Evolutionary conservation across 2,113 vertebrate species (phyloP).

Genomic region (Riparia riparia): DNA sequence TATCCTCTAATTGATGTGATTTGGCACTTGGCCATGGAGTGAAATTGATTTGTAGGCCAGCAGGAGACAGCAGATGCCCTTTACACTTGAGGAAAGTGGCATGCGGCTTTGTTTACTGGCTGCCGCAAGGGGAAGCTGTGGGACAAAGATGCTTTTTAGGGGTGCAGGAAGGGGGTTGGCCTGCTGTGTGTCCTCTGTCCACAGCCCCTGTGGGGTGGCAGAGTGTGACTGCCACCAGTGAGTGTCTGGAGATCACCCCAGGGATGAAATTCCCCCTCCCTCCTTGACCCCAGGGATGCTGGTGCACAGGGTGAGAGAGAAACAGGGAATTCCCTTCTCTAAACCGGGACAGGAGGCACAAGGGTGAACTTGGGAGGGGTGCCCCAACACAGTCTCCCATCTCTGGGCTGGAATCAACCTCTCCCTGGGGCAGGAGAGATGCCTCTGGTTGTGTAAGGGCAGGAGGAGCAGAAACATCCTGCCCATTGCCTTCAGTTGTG

Average conservation of each 20-base stretch:
- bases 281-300: background rate
- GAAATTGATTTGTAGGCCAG: constrained; percentile 60
- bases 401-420: background rate
- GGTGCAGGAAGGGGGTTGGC: background rate
- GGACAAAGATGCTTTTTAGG: background rate
- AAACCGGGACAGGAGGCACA: background rate
- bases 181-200: background rate
- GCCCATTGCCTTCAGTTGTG: background rate
- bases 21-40: constrained; percentile 46
- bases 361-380: background rate
- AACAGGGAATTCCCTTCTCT: background rate
- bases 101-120: background rate
- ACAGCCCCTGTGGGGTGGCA: background rate
- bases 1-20: constrained; percentile 53
- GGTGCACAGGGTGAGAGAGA: background rate
- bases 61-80: constrained; percentile 35
- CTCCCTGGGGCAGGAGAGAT: background rate
- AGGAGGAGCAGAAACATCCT: background rate
- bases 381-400: background rate
- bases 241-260: background rate
- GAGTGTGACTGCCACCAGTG: background rate
- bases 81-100: constrained; percentile 36
- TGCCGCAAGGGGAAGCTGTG: background rate
- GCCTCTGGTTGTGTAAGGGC: background rate
- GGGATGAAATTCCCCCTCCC: background rate